Base-by-base conservation (phyloP, 1,140 invertebrate genomes). In the Copidosoma floridanum region DNA sequence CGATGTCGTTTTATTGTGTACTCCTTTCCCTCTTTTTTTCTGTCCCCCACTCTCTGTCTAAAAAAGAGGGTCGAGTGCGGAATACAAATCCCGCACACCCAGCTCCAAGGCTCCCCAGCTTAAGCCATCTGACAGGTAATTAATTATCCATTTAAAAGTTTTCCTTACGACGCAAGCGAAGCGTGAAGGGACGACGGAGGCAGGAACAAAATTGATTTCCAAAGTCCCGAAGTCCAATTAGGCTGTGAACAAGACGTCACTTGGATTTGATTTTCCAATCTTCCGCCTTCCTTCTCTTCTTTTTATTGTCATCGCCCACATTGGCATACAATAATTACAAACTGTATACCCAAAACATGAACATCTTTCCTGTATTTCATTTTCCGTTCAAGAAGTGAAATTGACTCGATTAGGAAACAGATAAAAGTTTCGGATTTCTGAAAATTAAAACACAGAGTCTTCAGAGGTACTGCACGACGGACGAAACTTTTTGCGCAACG, bases 121-220 rank as follows among this genome's bases (percentile, higher is more conserved):
- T 10, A 32, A 1, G 18, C 46, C 46, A 61, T 61, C 38, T 51
- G 52, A 61, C 52, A 56, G 59, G 44, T 29, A 61, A 32, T 56
- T 61, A 56, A 61, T 61, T 61, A 61, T 56, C 52, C 44, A 50
- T 50, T 61, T 61, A 55, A 50, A 61, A 61, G 35, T 61, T 56
- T 56, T 23, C 10, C 20, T 10, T 14, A 52, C n/a, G n/a, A n/a
- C n/a, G n/a, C n/a, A n/a, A n/a, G n/a, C n/a, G n/a, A 14, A 20
- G 12, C 10, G 40, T 16, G 18, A 20, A n/a, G 5, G 40, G 1
- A 35, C 50, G 16, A 2, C 11, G 12, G 7, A 26, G 16, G 40
- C 20, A 46, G 16, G 8, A 26, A 59, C 32, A 23, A 47, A 47
- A 59, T 53, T 48, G 38, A 51, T 52, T 58, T 41, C 23, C 0